Evolutionary conservation across 1,140 invertebrate genomes (phyloP).

Genomic region (Diploscapter pachys): DNA sequence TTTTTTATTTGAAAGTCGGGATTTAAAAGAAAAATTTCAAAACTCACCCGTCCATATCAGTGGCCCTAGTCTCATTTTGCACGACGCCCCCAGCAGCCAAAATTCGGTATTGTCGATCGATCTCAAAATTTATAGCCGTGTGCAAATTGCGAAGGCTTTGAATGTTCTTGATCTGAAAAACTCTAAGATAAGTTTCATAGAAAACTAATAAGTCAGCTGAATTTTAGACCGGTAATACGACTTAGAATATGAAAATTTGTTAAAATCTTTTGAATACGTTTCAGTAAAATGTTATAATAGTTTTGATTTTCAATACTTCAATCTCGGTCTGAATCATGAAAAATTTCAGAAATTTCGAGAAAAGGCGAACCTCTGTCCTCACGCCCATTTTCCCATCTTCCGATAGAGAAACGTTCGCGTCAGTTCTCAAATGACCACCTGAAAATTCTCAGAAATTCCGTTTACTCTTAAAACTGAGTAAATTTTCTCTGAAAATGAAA

Average conservation of each 20-base stretch:
- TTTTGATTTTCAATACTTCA: no score
- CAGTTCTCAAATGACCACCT: constrained; percentile 94
- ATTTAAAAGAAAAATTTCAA: constrained; percentile 40
- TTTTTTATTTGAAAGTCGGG: constrained; percentile 1
- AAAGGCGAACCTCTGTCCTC: constrained; percentile 70
- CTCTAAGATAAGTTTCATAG: no score
- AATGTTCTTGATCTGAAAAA: constrained; percentile 79
- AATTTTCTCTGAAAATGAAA: constrained; percentile 1
- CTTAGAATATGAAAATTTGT: no score
- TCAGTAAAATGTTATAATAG: no score
- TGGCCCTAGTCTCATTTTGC: constrained; percentile 78
- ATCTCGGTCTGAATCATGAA: neutral
- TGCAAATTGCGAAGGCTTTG: constrained; percentile 77
- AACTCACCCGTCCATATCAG: constrained; percentile 59
- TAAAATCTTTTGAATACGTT: no score
- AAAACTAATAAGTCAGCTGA: no score
- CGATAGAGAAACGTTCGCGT: constrained; percentile 91
- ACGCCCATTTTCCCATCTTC: constrained; percentile 72
- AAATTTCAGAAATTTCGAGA: neutral
- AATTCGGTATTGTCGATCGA: constrained; percentile 73
- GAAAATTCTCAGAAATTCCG: constrained; percentile 42
- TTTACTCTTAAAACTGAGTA: constrained; percentile 1
- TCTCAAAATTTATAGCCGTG: constrained; percentile 73
- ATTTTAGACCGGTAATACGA: no score
- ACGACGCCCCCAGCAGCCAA: constrained; percentile 73